These are phyloP conservation scores for Poecile montanus DNA, from an alignment of 2,797 vertebrate genomes.

Conservation along the genomic window DNA sequence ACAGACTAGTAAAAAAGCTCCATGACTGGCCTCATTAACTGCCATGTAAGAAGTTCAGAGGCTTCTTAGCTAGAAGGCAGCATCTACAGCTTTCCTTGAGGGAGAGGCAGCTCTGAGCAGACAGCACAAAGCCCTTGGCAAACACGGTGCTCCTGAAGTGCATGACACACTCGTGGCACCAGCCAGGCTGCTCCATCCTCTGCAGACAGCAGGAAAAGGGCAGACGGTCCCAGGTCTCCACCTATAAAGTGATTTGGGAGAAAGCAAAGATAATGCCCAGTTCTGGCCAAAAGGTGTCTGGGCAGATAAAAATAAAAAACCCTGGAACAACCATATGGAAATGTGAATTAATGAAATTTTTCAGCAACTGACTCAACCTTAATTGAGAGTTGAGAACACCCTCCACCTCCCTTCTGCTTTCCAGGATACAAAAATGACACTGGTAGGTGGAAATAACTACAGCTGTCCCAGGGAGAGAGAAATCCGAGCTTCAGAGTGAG, in stretches of 20 bases:
- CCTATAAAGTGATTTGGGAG: slow-evolving; percentile 16
- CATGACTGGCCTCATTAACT: neutral
- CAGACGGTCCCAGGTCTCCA: slow-evolving; percentile 34
- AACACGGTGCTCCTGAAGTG: neutral
- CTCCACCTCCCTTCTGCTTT: slow-evolving; percentile 72
- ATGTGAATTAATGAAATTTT: slow-evolving; percentile 71
- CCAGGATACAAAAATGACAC: slow-evolving; percentile 71
- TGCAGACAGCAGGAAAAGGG: neutral
- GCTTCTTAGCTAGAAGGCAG: neutral
- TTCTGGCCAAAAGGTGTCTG: slow-evolving; percentile 61
- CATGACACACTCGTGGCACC: slow-evolving; percentile 16
- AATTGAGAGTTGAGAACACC: slow-evolving; percentile 59
- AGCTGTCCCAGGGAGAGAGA: slow-evolving; percentile 51
- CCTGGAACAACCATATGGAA: slow-evolving; percentile 67
- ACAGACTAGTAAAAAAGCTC: slow-evolving; percentile 32
- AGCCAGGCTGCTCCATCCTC: slow-evolving; percentile 25
- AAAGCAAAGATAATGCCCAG: slow-evolving; percentile 42
- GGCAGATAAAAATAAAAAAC: slow-evolving; percentile 52
- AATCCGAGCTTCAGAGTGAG: neutral
- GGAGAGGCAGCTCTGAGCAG: slow-evolving; percentile 8
- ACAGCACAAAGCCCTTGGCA: slow-evolving; percentile 33
- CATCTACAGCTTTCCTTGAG: slow-evolving; percentile 26
- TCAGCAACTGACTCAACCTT: slow-evolving; percentile 58
- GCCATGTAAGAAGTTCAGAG: slow-evolving; percentile 40
- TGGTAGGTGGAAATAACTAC: slow-evolving; percentile 72